Evolutionary conservation across 2,888 invertebrate genomes (phyloP).

Genomic region (Neoscelio sp.): DNA sequence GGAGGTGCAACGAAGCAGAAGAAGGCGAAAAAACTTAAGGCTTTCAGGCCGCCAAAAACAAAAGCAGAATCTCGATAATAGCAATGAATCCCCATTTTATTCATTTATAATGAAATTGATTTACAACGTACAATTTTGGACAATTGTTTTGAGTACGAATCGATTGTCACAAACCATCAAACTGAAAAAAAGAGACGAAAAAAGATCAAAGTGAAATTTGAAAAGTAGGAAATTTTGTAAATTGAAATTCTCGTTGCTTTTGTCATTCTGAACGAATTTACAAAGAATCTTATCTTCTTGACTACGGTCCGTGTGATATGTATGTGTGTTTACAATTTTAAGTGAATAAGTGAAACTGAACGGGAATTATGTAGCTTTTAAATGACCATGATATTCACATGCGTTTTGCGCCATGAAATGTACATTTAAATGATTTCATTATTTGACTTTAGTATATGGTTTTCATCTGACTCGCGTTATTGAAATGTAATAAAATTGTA

Average conservation of each 20-base stretch:
- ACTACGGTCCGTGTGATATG: conserved; percentile 49
- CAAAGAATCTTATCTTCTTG: conserved; percentile 36
- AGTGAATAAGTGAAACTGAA: conserved; percentile 34
- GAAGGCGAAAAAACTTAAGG: conserved; percentile 91
- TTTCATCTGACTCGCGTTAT: too few relatives aligned
- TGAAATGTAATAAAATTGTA: too few relatives aligned
- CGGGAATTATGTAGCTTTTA: too few relatives aligned
- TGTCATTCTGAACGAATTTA: conserved; percentile 17
- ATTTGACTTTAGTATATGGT: neutral
- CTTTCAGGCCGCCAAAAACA: conserved; percentile 96
- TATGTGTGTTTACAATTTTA: conserved; percentile 49
- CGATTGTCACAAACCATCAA: too few relatives aligned
- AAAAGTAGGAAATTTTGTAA: conserved; percentile 1
- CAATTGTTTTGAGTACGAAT: conserved; percentile 7
- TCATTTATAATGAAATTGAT: neutral
- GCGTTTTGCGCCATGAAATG: neutral
- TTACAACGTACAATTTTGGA: conserved; percentile 2
- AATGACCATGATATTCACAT: too few relatives aligned
- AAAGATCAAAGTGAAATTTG: neutral
- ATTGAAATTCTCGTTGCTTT: conserved; percentile 28
- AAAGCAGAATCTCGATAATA: conserved; percentile 95
- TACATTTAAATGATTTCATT: conserved; percentile 5
- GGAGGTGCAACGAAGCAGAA: conserved; percentile 88
- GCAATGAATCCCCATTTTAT: conserved; percentile 13
- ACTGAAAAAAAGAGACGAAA: neutral